Evolutionary conservation across 2,888 invertebrate species (phyloP).

Genomic region (Sphecodes monilicornis): DNA sequence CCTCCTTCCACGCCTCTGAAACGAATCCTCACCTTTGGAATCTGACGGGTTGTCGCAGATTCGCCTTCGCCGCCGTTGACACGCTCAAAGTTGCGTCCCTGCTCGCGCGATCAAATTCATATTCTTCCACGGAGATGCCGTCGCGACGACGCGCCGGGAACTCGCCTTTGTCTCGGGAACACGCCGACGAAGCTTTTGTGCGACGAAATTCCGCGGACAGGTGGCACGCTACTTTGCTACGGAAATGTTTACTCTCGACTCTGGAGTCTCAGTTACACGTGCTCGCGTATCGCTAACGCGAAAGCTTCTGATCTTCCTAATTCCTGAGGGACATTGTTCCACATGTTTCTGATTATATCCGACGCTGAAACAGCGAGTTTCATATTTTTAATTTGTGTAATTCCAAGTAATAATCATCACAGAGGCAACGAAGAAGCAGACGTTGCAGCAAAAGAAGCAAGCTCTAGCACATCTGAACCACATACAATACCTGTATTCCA

Average conservation of each 20-base stretch:
- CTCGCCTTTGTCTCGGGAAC: neutral
- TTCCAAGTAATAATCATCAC: no score
- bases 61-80: neutral
- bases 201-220: neutral
- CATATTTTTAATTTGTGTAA: no score
- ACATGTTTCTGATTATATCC: neutral
- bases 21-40: constrained; percentile 3
- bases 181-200: neutral
- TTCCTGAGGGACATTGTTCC: neutral
- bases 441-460: no score
- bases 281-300: neutral
- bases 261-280: neutral
- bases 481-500: no score
- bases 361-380: no score
- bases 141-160: neutral
- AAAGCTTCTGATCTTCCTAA: neutral
- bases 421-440: no score
- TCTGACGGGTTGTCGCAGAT: constrained; percentile 5
- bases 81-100: neutral
- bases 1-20: neutral
- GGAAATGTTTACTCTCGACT: neutral
- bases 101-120: constrained; percentile 2
- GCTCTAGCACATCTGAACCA: no score
- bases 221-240: neutral
- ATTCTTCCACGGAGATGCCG: neutral